phyloP scores from a whole-genome alignment of 1,140 invertebrate genomes.

The Camponotus floridanus region DNA sequence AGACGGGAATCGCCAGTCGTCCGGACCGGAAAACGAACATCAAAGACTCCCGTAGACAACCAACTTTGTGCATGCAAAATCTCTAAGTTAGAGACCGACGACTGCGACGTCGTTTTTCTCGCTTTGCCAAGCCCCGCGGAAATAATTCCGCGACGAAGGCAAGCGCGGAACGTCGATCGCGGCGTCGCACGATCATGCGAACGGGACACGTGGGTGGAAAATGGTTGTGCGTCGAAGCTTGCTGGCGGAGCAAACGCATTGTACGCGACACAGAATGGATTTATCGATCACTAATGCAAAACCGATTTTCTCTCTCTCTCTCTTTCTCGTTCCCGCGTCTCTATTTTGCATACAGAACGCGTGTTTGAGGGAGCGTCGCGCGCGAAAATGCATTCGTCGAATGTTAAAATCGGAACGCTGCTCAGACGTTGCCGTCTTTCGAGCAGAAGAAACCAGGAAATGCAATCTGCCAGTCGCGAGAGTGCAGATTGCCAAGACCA shows the following conservation, averaged over 20 bases:
- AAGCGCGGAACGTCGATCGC: slow-evolving; percentile 45
- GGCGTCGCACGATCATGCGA: slow-evolving; percentile 20
- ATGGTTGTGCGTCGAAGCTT: slow-evolving; percentile 33
- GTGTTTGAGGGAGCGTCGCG: slow-evolving; percentile 4
- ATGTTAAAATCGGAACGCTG: slow-evolving; percentile 50
- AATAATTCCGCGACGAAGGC: slow-evolving; percentile 70
- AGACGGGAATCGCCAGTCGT: background rate
- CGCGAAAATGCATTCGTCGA: slow-evolving; percentile 54
- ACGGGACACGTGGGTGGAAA: slow-evolving; percentile 32
- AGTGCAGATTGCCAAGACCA: background rate
- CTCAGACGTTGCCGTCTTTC: slow-evolving; percentile 13
- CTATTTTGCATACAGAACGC: slow-evolving; percentile 46
- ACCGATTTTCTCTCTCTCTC: slow-evolving; percentile 24
- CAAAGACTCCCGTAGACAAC: slow-evolving; percentile 58
- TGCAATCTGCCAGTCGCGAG: slow-evolving; percentile 39
- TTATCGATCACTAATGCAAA: slow-evolving; percentile 41
- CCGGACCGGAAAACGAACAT: slow-evolving; percentile 43
- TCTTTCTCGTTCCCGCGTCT: slow-evolving; percentile 1
- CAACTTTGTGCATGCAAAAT: slow-evolving; percentile 61
- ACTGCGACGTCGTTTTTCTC: slow-evolving; percentile 59
- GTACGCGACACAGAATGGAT: slow-evolving; percentile 39
- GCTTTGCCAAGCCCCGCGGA: slow-evolving; percentile 77
- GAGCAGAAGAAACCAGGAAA: slow-evolving; percentile 45
- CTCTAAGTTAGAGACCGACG: slow-evolving; percentile 39
- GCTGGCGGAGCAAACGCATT: slow-evolving; percentile 36